Evolutionary conservation across 1,140 invertebrate genomes (phyloP), one percentile per base, ranked within the genome.

Genomic region (Chelonus insularis): DNA sequence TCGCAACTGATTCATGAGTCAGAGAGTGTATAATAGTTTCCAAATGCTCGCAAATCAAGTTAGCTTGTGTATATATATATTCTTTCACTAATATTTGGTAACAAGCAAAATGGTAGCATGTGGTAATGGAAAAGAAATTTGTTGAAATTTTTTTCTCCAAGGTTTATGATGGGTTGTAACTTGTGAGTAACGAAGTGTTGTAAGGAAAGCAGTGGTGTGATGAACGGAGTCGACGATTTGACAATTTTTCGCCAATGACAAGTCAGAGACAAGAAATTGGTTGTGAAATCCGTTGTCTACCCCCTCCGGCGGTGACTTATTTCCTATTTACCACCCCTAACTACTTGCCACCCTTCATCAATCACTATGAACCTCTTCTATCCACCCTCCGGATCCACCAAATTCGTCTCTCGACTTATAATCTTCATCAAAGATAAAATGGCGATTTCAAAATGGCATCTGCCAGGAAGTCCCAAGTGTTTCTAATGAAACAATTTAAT

Each of bases 181-280:
- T n/a, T n/a, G 9, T n/a, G 8, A 6, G 16, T 14, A 2, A 4
- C 7, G 41, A 8, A 16, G n/a, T 20, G 14, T 8, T 43, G 14
- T 16, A 16, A 16, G 41, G 41, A 8, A 8, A 8, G 7, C 4
- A 21, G 14, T 5, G 55, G 55, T 6, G 25, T 9, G n/a, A 23
- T 9, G 23, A 6, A 43, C n/a, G 58, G 64, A 55, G 57, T 62
- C 64, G 60, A 11, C 63, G 71, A 73, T 78, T 77, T 76, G 78
- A 73, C 74, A 74, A 79, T 79, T 72, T 77, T 68, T 71, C 75
- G 65, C 77, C 79, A 80, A 81, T 81, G 72, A 76, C 72, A 67
- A 70, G 54, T 11, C 39, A 71, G 54, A 65, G 68, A 68, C 68
- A 72, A 75, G 67, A 79, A 80, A 80, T 81, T 81, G 76, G 71